Evolutionary conservation across 2,113 vertebrate genomes (phyloP).

Genomic region (Probosciger aterrimus): DNA sequence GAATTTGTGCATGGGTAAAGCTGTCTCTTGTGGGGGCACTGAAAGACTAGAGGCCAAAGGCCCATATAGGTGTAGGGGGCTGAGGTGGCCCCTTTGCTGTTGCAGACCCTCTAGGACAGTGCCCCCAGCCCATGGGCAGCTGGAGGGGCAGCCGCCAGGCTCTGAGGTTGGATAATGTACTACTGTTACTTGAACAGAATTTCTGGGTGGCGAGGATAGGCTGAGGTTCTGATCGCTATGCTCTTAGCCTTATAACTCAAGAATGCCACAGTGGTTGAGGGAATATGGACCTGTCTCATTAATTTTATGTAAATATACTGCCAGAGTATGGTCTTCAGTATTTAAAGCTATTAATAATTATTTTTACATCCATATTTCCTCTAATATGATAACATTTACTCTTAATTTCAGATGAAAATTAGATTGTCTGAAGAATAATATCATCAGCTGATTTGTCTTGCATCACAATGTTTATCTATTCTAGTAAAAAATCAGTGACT

Average conservation of each 20-base stretch:
- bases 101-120: neutral
- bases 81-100: neutral
- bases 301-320: neutral
- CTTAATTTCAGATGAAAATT: conserved; percentile 17
- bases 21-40: neutral
- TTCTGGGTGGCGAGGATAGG: neutral
- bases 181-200: neutral
- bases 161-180: neutral
- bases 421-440: conserved; percentile 3
- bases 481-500: conserved; percentile 30
- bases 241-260: neutral
- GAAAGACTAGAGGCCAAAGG: neutral
- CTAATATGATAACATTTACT: neutral
- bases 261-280: neutral
- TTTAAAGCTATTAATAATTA: neutral
- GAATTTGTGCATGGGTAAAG: neutral
- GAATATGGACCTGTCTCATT: neutral
- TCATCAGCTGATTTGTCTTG: neutral
- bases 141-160: rapidly evolving
- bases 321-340: neutral
- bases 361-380: conserved; percentile 16
- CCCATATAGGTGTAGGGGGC: neutral
- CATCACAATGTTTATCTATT: conserved; percentile 2
- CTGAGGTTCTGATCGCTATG: neutral
- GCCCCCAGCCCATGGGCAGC: neutral